phyloP scores from a whole-genome alignment of 2,113 vertebrate genomes.

The Clinocottus analis region DNA sequence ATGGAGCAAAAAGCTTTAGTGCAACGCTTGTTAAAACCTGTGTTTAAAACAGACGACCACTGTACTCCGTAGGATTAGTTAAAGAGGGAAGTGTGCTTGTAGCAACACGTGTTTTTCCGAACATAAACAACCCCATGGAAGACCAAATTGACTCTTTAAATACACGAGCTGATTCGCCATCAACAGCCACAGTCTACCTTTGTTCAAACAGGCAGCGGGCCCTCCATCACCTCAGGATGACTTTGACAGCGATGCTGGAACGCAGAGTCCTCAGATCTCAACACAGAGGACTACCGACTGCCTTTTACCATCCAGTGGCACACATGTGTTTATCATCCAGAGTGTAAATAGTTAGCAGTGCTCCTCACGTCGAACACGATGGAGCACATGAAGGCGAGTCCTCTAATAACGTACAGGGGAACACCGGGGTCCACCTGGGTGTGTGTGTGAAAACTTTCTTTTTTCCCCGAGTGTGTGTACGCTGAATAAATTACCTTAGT shows the following conservation, averaged over 20 bases:
- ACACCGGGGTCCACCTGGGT: not conserved
- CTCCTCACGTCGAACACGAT: not conserved
- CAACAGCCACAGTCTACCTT: not conserved
- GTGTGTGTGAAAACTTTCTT: too few relatives aligned
- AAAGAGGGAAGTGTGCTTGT: not conserved
- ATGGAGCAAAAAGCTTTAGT: not conserved
- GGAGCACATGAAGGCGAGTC: not conserved
- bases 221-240: not conserved
- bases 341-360: not conserved
- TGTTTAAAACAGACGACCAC: too few relatives aligned
- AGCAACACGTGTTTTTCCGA: not conserved
- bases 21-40: not conserved
- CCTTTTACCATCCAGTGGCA: too few relatives aligned
- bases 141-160: not conserved
- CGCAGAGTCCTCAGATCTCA: too few relatives aligned
- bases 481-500: slow-evolving; percentile 52
- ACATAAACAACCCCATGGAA: not conserved
- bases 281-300: too few relatives aligned
- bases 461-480: too few relatives aligned
- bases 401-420: not conserved
- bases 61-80: not conserved
- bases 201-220: not conserved
- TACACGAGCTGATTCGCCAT: not conserved
- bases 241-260: not conserved
- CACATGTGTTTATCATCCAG: not conserved